phyloP scores from a whole-genome alignment of 92 coral and sea anemone species.

The Micromussa lordhowensis region DNA sequence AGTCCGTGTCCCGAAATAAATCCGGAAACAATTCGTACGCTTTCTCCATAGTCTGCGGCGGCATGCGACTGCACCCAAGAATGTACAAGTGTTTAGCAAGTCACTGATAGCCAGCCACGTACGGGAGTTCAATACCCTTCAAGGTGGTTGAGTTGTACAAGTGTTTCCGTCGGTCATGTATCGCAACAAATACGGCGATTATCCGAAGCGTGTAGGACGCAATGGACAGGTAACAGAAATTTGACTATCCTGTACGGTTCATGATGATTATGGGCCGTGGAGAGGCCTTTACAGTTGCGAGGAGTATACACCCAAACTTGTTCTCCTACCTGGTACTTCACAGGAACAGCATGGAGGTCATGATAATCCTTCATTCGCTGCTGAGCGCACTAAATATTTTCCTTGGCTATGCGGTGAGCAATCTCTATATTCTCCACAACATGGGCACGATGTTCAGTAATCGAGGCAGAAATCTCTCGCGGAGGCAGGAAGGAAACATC shows the following conservation, averaged over 20 bases:
- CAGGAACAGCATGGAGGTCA: slow-evolving; percentile 17
- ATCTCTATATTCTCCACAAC: slow-evolving; percentile 54
- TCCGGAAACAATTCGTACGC: too few species aligned
- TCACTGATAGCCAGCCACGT: too few species aligned
- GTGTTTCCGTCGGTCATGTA: too few species aligned
- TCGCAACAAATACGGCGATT: neutral
- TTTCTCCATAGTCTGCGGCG: too few species aligned
- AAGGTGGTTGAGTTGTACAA: too few species aligned
- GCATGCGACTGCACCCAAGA: too few species aligned
- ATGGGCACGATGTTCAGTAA: neutral
- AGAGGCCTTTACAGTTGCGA: neutral
- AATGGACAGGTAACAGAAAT: too few species aligned
- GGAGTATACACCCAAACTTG: slow-evolving; percentile 6
- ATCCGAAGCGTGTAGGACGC: too few species aligned
- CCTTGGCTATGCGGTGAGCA: slow-evolving; percentile 47
- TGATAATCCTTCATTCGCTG: slow-evolving; percentile 47
- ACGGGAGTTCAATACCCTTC: too few species aligned
- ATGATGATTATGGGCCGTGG: slow-evolving; percentile 3
- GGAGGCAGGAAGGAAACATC: neutral
- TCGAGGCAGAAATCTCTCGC: neutral
- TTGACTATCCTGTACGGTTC: neutral
- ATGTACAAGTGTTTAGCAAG: too few species aligned
- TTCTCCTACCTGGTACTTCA: slow-evolving; percentile 4
- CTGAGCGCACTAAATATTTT: slow-evolving; percentile 58
- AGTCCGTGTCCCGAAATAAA: too few species aligned